These are phyloP conservation scores for Bovichtus diacanthus DNA, from an alignment of 2,797 vertebrate genomes.

Conservation along the genomic window DNA sequence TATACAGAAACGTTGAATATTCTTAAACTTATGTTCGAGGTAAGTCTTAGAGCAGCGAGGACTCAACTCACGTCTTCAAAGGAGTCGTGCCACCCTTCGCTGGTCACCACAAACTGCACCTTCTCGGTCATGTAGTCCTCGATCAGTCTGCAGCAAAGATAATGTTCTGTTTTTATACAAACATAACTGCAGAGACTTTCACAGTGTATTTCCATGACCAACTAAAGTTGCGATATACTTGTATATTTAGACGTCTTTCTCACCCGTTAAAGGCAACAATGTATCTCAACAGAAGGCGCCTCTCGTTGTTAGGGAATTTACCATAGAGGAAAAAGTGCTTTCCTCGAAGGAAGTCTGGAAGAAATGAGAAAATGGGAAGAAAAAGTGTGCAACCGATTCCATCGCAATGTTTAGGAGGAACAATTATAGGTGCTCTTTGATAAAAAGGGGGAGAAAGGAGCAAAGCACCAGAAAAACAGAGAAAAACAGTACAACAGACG, in stretches of 20 bases:
- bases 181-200: neutral
- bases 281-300: conserved; percentile 88
- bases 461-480: neutral
- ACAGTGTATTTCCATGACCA: neutral
- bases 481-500: neutral
- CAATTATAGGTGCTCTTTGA: conserved; percentile 18
- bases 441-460: neutral
- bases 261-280: conserved; percentile 93
- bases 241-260: conserved; percentile 3
- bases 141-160: conserved; percentile 78
- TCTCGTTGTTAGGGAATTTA: conserved; percentile 89
- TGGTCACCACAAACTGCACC: conserved; percentile 93
- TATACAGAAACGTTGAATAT: neutral
- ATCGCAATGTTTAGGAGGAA: neutral
- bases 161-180: neutral
- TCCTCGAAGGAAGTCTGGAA: conserved; percentile 88
- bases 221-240: neutral
- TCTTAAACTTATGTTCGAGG: neutral
- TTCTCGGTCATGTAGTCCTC: conserved; percentile 94
- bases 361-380: conserved; percentile 5
- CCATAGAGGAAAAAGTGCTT: conserved; percentile 93
- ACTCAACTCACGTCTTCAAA: conserved; percentile 90
- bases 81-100: conserved; percentile 92
- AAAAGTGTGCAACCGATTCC: neutral
- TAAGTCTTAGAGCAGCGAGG: neutral